Percentiles rank a stretch among this genome's conserved stretches.
Evolutionary conservation across 2,797 vertebrate genomes (phyloP).

Genomic region (Hapalemur alaotrensis): DNA sequence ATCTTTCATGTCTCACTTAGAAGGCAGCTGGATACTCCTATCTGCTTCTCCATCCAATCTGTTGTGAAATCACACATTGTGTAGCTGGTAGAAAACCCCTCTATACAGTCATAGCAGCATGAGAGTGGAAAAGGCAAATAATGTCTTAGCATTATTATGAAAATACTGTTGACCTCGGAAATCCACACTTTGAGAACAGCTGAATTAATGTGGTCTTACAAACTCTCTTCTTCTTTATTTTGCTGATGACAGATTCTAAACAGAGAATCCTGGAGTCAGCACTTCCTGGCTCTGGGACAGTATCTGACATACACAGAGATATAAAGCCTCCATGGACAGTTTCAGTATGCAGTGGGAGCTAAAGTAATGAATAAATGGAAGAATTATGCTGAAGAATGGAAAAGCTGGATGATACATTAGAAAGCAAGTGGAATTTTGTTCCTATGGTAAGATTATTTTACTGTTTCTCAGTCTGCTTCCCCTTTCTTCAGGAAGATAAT

Average conservation of each 20-base stretch:
- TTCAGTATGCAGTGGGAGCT: not conserved
- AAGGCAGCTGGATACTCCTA: not conserved
- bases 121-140: not conserved
- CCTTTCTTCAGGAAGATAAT: not conserved
- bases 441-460: not conserved
- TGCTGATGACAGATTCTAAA: not conserved
- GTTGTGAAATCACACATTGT: not conserved
- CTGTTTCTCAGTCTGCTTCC: not conserved
- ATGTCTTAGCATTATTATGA: not conserved
- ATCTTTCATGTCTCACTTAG: not conserved
- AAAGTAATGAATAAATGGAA: not conserved
- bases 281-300: not conserved
- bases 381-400: not conserved
- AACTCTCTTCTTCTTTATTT: not conserved
- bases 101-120: not conserved
- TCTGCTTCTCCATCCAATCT: not conserved
- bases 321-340: not conserved
- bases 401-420: not conserved
- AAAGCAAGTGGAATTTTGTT: not conserved
- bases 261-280: not conserved
- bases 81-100: not conserved
- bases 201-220: not conserved
- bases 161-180: not conserved
- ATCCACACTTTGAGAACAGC: not conserved
- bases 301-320: not conserved